Evolutionary conservation across 2,888 invertebrate species (phyloP).

Genomic region (Eristalis intricaria): DNA sequence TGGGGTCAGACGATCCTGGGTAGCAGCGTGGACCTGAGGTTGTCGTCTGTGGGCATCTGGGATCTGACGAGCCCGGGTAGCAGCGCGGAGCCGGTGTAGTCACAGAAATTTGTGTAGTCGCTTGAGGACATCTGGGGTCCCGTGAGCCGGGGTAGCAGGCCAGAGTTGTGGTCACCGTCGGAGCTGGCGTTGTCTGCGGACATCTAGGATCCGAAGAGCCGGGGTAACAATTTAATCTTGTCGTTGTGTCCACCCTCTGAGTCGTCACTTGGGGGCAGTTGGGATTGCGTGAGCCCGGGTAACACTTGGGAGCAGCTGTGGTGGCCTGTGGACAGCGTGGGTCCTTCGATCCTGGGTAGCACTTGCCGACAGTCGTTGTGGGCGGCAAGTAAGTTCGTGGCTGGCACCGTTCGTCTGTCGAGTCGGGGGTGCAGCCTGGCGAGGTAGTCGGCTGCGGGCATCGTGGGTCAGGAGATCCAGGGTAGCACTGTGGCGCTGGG

Average conservation of each 20-base stretch:
- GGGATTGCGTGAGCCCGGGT: conserved; percentile 76
- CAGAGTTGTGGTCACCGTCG: no score
- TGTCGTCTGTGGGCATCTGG: conserved; percentile 73
- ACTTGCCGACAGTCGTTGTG: conserved; percentile 56
- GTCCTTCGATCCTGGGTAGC: conserved; percentile 74
- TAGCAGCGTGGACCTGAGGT: conserved; percentile 73
- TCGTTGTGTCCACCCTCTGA: conserved; percentile 71
- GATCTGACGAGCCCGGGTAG: conserved; percentile 78
- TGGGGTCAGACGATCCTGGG: conserved; percentile 77
- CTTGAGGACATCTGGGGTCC: conserved; percentile 76
- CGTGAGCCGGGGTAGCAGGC: conserved; percentile 76
- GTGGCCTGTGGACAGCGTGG: conserved; percentile 54
- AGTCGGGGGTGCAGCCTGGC: conserved; percentile 74
- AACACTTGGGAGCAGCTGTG: conserved; percentile 72
- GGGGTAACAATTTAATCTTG: conserved; percentile 75
- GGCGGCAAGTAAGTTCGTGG: conserved; percentile 69
- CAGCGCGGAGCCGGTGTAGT: conserved; percentile 61
- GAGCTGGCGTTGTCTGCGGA: conserved; percentile 48
- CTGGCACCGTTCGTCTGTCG: conserved; percentile 73
- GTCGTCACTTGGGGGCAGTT: conserved; percentile 74
- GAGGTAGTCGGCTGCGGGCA: conserved; percentile 74
- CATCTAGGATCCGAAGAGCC: conserved; percentile 78
- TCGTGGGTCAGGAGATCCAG: conserved; percentile 78
- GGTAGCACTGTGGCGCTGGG: conserved; percentile 76
- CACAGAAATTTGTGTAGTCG: not conserved